Evolutionary conservation across 2,888 invertebrate genomes (phyloP), one percentile per base, ranked within the genome.

Genomic region (Drosophila antonietae): DNA sequence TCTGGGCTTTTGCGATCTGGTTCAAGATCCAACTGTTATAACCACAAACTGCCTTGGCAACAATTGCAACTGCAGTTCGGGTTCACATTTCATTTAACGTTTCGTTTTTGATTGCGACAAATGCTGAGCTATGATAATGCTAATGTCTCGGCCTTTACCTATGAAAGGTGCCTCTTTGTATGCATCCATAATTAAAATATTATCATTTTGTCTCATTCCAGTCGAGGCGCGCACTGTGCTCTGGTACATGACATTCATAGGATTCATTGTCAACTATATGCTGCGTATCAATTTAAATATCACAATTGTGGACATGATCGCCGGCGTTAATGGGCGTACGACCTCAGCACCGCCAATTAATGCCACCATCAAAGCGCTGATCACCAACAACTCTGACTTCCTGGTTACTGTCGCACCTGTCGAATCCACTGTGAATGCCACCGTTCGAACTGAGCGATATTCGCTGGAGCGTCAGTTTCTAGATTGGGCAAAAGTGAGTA

Each of bases 191-290:
- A 44, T 23, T 39, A 14, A 39, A 46, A 4, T 37, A 12, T 15
- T 1, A 37, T 23, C 10, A 55, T 31, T 20, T 28, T 14, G 10
- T 9, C 15, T 18, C 60, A 28, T 79, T 79, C 9, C 70, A 91
- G 92, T 91, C 65, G 76, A 92, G 80, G 91, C 91, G 58, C 92
- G 93, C 35, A 91, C 92, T 8, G 94, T 95, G 15, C 91, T 95
- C 15, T 95, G 95, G 95, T 93, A 94, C 78, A 90, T 95, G 81
- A 94, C 94, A 2, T 95, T 95, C 89, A 92, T 93, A 64, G 95
- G 95, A 15, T 95, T 95, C 81, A 95, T 94, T 7, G 94, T 95
- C 57, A 95, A 95, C 91, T 95, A 95, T 86, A 95, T 95, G 95
- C 93, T 95, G 20, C 93, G 95, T 33, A 94, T 95, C 62, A 95